phyloP scores from a whole-genome alignment of 92 coral and sea anemone genomes.

The Heliopora coerulea region DNA sequence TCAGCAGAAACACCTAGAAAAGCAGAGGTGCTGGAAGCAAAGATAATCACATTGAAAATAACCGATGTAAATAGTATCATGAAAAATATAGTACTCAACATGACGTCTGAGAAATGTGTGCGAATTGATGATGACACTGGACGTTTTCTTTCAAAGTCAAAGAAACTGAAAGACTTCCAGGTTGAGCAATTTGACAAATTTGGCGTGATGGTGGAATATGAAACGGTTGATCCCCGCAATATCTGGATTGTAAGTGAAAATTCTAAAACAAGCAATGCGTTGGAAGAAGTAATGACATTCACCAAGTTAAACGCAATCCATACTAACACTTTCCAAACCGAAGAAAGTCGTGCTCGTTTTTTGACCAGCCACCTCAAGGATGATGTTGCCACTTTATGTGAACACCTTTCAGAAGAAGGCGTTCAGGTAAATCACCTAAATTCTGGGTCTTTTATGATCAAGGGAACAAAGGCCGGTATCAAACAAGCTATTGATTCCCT shows the following conservation, averaged over 20 bases:
- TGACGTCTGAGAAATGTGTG: constrained; percentile 11
- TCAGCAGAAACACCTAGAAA: background rate
- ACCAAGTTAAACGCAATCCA: background rate
- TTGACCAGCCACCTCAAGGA: background rate
- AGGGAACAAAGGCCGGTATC: constrained; percentile 14
- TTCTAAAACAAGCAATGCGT: constrained; percentile 4
- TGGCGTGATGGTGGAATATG: constrained; percentile 5
- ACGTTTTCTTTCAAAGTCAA: background rate
- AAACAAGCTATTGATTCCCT: background rate
- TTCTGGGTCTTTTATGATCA: background rate
- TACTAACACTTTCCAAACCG: background rate
- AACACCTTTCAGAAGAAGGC: background rate
- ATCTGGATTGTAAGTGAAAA: constrained; percentile 28
- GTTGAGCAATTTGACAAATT: constrained; percentile 10
- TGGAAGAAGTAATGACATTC: background rate
- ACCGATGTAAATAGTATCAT: background rate
- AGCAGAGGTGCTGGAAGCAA: background rate
- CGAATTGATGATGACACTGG: background rate
- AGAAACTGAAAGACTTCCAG: constrained; percentile 8
- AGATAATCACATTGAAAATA: constrained; percentile 8
- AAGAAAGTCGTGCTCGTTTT: background rate
- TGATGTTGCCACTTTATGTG: background rate
- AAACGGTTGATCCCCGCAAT: background rate
- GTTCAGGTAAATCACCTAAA: background rate
- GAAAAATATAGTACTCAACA: background rate